Percentiles rank a stretch among this genome's conserved stretches.
These are phyloP conservation scores for Argyresthia albistria DNA, from an alignment of 2,888 invertebrate genomes.

Conservation along the genomic window DNA sequence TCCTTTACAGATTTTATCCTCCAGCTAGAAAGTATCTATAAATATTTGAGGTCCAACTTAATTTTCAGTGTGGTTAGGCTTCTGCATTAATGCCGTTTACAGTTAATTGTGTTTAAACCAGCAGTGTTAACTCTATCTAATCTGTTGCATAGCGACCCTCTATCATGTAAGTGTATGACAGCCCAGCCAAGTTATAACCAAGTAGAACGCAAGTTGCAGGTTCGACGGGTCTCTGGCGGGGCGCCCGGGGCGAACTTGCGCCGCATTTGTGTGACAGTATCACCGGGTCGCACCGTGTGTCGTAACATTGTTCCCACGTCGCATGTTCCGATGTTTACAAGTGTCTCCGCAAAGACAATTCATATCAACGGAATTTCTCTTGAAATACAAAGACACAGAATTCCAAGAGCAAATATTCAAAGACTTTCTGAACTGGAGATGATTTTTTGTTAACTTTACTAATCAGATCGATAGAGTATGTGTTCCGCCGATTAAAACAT, in stretches of 20 bases:
- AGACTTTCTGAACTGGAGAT: neutral
- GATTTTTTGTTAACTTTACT: neutral
- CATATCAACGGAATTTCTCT: neutral
- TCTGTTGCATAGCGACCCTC: no score
- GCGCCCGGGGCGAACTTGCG: conserved; percentile 23
- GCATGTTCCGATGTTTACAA: neutral
- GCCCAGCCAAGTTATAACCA: neutral
- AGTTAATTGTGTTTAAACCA: no score
- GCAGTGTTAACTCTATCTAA: no score
- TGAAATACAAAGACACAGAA: neutral
- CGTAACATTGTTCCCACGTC: neutral
- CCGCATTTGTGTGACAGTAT: conserved; percentile 48
- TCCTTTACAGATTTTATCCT: no score
- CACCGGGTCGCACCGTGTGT: conserved; percentile 12
- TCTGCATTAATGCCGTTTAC: no score
- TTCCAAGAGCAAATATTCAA: neutral
- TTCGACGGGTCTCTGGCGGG: no score
- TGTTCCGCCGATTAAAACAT: neutral
- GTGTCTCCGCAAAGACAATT: neutral
- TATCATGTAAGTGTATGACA: neutral
- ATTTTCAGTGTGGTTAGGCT: no score
- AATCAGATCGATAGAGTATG: no score
- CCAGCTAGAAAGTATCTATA: no score
- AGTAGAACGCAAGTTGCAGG: conserved; percentile 2
- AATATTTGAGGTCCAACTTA: no score